Percentiles rank a stretch among this genome's conserved stretches.
Conservation (phyloP, 2,888 invertebrate species). For the Hydriomena furcata region DNA sequence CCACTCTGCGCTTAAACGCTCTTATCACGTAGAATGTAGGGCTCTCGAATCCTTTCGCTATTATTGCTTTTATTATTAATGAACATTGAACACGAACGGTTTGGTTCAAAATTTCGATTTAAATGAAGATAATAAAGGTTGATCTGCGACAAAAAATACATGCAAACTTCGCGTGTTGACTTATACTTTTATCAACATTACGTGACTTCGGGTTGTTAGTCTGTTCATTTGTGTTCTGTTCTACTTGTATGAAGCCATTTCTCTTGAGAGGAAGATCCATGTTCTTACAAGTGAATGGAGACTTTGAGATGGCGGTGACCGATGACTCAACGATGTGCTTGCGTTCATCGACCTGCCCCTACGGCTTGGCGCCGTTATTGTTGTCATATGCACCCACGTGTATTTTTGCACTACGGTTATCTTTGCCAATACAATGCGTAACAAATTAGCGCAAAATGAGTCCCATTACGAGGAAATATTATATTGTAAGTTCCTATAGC, state of each 20-base stretch:
- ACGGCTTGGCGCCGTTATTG: slow-evolving; percentile 58
- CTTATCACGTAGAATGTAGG: slow-evolving; percentile 49
- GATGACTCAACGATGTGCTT: slow-evolving; percentile 64
- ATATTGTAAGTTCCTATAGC: slow-evolving; percentile 5
- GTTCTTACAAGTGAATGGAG: slow-evolving; percentile 32
- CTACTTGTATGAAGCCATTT: slow-evolving; percentile 11
- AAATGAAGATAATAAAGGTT: not conserved
- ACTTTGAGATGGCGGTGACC: slow-evolving; percentile 53
- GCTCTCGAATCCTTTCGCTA: slow-evolving; percentile 52
- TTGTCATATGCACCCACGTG: slow-evolving; percentile 49
- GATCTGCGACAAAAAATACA: slow-evolving; percentile 26
- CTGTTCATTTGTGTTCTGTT: slow-evolving; percentile 47
- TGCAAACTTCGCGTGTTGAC: slow-evolving; percentile 43
- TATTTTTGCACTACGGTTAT: slow-evolving; percentile 25
- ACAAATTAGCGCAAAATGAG: slow-evolving; percentile 2
- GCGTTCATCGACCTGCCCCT: slow-evolving; percentile 71
- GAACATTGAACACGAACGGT: slow-evolving; percentile 53
- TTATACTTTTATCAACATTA: slow-evolving; percentile 45
- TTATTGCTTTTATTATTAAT: slow-evolving; percentile 51
- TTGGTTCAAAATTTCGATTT: slow-evolving; percentile 39
- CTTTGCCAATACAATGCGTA: slow-evolving; percentile 6
- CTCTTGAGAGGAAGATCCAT: slow-evolving; percentile 19
- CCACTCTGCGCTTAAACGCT: slow-evolving; percentile 45
- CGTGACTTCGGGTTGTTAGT: slow-evolving; percentile 49
- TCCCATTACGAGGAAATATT: slow-evolving; percentile 5